Base-by-base conservation (phyloP, 2,113 vertebrate genomes). In the Sterrhoptilus dennistouni region DNA sequence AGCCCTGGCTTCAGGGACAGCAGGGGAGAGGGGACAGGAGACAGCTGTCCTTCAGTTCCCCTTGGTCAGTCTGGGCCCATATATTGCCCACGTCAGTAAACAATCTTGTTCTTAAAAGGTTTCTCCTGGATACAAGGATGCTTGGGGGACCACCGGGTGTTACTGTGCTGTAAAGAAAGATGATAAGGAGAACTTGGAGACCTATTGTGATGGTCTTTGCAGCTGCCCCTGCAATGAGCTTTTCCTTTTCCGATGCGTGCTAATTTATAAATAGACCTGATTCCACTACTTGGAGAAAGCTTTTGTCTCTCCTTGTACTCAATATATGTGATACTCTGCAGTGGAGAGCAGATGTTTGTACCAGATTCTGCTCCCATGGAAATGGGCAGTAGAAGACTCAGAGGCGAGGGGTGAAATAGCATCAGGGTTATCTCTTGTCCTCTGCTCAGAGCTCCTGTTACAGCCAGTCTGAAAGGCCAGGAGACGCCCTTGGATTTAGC, bases 351-450 rank as follows among this genome's bases (percentile, higher is more conserved):
- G 66, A 64, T 87, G 29, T 72, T 85, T 59, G 18, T 25, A 68
- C 57, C 84, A 36, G 89, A 92, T 90, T 70, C 89, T 91, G 60
- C 75, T 91, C 68, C 71, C 71, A 42, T 33, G 68, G 87, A 95
- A 70, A 84, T 66, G 38, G 28, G 74, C 78, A 54, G n/a, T 8
- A 54, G 49, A 85, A 85, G 69, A 53, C 61, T 56, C 6, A 2
- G 74, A 68, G 44, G 24, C 0, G 0, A 85, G 63, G 77, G 47
- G 60, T 80, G 93, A 93, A 90, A 96, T 35, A 76, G 68, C 78
- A 68, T 70, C 15, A 0, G 45, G 57, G 56, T 83, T 78, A 79
- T 61, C 71, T 74, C 82, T 47, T 40, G 77, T 69, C 40, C 38
- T 76, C 13, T 5, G 63, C 38, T 74, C 64, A 64, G 42, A 85